These are phyloP conservation scores for Sandelia bainsii DNA, from an alignment of 2,797 vertebrate genomes.

Conservation along the genomic window DNA sequence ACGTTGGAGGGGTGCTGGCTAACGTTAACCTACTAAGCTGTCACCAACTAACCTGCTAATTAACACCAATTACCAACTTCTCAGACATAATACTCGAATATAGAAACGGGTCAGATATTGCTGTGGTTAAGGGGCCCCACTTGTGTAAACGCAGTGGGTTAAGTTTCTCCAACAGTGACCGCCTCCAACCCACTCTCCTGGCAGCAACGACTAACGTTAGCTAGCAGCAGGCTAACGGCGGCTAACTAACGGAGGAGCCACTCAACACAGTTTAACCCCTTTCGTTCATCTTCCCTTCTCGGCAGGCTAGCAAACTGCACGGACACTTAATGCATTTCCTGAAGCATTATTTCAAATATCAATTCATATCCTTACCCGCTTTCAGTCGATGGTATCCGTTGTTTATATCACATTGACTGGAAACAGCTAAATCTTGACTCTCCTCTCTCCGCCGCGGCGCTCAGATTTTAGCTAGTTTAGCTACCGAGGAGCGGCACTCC, in stretches of 20 bases:
- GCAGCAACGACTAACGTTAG: constrained; percentile 37
- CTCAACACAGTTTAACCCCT: constrained; percentile 78
- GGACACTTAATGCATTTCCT: constrained; percentile 55
- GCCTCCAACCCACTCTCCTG: constrained; percentile 66
- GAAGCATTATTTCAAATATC: constrained; percentile 31
- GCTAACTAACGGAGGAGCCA: constrained; percentile 71
- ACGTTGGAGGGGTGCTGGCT: constrained; percentile 65
- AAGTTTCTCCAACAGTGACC: constrained; percentile 45
- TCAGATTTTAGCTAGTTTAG: constrained; percentile 79
- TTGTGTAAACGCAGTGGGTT: constrained; percentile 7
- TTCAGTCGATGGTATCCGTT: constrained; percentile 83
- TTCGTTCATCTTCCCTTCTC: constrained; percentile 51
- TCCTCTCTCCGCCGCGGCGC: constrained; percentile 77
- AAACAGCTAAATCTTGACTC: constrained; percentile 74
- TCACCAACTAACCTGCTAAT: constrained; percentile 53
- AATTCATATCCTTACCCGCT: constrained; percentile 79
- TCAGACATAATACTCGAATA: not conserved
- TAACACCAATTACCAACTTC: not conserved
- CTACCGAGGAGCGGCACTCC: constrained; percentile 87
- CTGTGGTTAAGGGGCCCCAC: not conserved
- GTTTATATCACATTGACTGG: constrained; percentile 87
- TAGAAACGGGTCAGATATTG: not conserved
- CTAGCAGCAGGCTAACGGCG: constrained; percentile 63
- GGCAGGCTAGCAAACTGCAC: constrained; percentile 43
- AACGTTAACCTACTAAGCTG: constrained; percentile 57